Percentiles rank a stretch among this genome's conserved stretches.
These are phyloP conservation scores for Atopsyche davidsoni DNA, from an alignment of 1,140 invertebrate species.

Conservation along the genomic window DNA sequence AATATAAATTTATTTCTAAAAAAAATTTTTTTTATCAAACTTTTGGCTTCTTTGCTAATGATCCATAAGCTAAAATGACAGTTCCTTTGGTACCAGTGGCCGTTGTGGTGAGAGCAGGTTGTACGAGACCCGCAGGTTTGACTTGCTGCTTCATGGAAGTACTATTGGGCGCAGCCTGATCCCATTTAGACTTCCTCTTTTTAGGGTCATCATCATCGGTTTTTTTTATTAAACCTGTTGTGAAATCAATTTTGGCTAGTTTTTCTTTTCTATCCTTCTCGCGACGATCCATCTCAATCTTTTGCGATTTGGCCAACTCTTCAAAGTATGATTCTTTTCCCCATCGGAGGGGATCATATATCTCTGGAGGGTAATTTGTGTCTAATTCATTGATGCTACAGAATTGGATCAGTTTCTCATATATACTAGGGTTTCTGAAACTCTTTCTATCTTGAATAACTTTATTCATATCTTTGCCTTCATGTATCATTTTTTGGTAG, in stretches of 20 bases:
- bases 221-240: conserved; percentile 73
- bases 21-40: conserved; percentile 14
- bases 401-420: conserved; percentile 92
- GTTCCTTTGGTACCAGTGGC: conserved; percentile 80
- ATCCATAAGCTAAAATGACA: conserved; percentile 82
- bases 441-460: conserved; percentile 86
- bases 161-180: conserved; percentile 66
- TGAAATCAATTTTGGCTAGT: conserved; percentile 80
- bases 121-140: conserved; percentile 56
- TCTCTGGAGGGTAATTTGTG: conserved; percentile 88
- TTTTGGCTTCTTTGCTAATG: conserved; percentile 64
- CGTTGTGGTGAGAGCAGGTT: conserved; percentile 65
- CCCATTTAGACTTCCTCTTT: conserved; percentile 85
- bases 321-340: conserved; percentile 90
- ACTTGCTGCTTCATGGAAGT: conserved; percentile 45
- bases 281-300: conserved; percentile 85
- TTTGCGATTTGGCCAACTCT: conserved; percentile 82
- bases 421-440: conserved; percentile 95
- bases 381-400: conserved; percentile 93
- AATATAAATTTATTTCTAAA: too few species aligned
- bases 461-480: conserved; percentile 80
- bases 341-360: conserved; percentile 90
- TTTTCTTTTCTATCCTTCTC: conserved; percentile 88
- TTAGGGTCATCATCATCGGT: conserved; percentile 62
- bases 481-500: conserved; percentile 69